Evolutionary conservation across 1,140 invertebrate genomes (phyloP).

Genomic region (Panulirus ornatus): DNA sequence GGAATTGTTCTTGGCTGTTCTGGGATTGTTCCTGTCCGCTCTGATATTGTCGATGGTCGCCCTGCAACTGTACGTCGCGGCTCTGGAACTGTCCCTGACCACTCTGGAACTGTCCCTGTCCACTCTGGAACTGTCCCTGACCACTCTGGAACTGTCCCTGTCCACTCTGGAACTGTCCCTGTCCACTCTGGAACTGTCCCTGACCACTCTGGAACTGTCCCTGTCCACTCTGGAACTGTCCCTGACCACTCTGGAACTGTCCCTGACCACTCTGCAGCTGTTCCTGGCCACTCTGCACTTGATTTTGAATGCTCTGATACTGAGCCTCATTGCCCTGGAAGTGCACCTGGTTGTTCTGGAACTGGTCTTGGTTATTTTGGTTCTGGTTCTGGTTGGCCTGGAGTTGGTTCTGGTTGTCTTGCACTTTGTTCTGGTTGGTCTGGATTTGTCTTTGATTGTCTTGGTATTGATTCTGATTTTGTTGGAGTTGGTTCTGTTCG

Average conservation of each 20-base stretch:
- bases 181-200: background rate
- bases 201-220: background rate
- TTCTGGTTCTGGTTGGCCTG: background rate
- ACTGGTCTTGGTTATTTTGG: background rate
- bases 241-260: background rate
- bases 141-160: background rate
- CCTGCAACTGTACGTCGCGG: background rate
- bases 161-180: background rate
- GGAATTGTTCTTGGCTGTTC: background rate
- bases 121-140: background rate
- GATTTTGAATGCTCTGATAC: background rate
- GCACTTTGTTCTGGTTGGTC: background rate
- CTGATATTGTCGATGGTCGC: background rate
- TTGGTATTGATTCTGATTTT: background rate
- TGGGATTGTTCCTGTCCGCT: background rate
- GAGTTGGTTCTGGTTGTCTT: background rate
- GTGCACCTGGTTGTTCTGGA: background rate
- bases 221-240: background rate
- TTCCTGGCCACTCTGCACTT: background rate
- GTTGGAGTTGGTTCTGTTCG: background rate
- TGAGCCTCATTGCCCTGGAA: background rate
- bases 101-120: background rate
- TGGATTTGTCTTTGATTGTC: background rate
- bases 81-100: background rate
- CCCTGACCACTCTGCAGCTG: background rate